phyloP scores from a whole-genome alignment of 2,888 invertebrate species.

The Alviniconcha strummeri region DNA sequence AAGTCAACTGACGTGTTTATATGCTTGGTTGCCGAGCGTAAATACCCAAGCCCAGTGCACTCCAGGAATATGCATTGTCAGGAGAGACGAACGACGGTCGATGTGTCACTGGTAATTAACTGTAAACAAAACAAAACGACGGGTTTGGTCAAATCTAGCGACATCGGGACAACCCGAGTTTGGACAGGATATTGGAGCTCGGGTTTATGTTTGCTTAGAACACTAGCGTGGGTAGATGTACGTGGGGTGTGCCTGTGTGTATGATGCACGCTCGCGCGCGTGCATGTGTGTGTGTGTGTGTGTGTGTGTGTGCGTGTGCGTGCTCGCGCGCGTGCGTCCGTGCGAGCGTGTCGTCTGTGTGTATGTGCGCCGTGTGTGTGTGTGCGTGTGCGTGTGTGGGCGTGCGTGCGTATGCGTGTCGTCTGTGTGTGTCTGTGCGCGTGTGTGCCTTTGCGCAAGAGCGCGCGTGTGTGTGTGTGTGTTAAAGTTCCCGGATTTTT shows the following conservation, averaged over 20 bases:
- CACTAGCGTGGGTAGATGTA: background rate
- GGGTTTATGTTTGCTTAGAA: no score
- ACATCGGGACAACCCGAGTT: no score
- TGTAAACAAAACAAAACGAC: no score
- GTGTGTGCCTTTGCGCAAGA: background rate
- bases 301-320: constrained; percentile 14
- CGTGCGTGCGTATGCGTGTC: background rate
- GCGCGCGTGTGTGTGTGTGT: background rate
- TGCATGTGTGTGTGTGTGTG: constrained; percentile 14
- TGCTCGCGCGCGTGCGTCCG: background rate
- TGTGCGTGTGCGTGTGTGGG: background rate
- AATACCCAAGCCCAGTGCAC: no score
- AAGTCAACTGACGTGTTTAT: no score
- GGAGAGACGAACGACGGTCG: no score
- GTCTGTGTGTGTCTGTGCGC: background rate
- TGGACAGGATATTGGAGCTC: no score
- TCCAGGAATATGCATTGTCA: no score
- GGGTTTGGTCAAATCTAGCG: no score
- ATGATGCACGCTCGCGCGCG: background rate
- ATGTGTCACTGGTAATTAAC: no score
- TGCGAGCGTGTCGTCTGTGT: background rate
- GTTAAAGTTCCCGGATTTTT: no score
- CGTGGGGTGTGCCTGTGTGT: constrained; percentile 3
- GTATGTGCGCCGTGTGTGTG: background rate
- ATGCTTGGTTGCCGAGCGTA: no score